Conservation (phyloP, 2,888 invertebrate species). For the Vesta saturnalis region DNA sequence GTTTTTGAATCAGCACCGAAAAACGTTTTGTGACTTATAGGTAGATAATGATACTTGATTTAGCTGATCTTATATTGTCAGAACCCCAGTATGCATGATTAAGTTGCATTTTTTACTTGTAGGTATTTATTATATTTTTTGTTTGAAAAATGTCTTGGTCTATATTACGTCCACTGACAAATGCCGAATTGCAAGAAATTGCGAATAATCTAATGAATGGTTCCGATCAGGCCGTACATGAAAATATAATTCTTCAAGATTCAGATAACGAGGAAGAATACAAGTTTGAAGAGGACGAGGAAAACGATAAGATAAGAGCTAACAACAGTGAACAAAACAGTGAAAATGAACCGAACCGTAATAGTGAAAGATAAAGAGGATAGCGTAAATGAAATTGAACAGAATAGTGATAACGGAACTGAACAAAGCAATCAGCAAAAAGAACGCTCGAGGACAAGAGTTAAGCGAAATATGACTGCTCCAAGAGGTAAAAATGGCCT, state of each 20-base stretch:
- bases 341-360: no score
- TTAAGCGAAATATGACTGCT: background rate
- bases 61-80: no score
- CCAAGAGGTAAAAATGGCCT: background rate
- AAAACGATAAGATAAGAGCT: background rate
- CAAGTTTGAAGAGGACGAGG: background rate
- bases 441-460: background rate
- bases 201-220: background rate
- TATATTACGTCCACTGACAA: background rate
- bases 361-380: no score
- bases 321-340: background rate
- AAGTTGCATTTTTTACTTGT: no score
- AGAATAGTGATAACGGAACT: no score
- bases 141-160: background rate
- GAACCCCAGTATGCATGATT: no score
- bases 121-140: no score
- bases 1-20: no score
- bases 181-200: background rate
- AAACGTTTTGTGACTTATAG: no score
- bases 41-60: no score
- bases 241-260: background rate
- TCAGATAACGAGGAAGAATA: background rate
- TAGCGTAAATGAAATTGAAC: no score
- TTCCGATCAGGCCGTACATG: background rate
- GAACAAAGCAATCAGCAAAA: no score